Evolutionary conservation across 1,140 invertebrate species (phyloP).

Genomic region (Gonioctena quinquepunctata): DNA sequence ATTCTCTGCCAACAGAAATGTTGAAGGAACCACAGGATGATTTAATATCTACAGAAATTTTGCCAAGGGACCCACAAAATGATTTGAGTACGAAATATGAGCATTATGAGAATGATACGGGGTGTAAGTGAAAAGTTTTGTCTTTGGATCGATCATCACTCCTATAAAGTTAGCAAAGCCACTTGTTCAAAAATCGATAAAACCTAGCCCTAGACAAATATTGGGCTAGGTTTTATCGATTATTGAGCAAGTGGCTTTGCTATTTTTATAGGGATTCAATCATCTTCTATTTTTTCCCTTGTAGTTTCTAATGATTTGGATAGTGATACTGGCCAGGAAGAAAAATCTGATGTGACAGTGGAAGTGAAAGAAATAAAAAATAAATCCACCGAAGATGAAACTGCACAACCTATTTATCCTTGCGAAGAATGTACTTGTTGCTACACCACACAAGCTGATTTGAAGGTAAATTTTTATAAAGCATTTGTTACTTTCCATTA

Average conservation of each 20-base stretch:
- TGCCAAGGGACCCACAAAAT: neutral
- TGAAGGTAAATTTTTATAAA: constrained; percentile 29
- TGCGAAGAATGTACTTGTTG: constrained; percentile 38
- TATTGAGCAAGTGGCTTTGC: no score
- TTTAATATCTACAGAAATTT: no score
- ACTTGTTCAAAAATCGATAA: no score
- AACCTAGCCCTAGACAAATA: no score
- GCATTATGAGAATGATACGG: neutral
- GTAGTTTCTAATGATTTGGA: neutral
- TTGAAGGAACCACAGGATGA: neutral
- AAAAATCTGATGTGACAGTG: neutral
- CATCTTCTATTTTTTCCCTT: no score
- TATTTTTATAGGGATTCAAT: no score
- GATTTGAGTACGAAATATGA: neutral
- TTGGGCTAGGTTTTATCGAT: no score
- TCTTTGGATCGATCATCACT: no score
- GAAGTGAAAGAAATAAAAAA: constrained; percentile 40
- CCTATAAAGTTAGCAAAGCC: no score
- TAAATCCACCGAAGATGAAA: constrained; percentile 38
- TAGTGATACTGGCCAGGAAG: neutral
- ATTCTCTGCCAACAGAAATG: neutral
- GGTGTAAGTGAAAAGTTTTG: no score
- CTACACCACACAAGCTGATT: constrained; percentile 31
- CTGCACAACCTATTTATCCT: constrained; percentile 35
- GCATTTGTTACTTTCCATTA: no score